phyloP scores from a whole-genome alignment of 2,113 vertebrate species.

The Eptesicus fuscus region DNA sequence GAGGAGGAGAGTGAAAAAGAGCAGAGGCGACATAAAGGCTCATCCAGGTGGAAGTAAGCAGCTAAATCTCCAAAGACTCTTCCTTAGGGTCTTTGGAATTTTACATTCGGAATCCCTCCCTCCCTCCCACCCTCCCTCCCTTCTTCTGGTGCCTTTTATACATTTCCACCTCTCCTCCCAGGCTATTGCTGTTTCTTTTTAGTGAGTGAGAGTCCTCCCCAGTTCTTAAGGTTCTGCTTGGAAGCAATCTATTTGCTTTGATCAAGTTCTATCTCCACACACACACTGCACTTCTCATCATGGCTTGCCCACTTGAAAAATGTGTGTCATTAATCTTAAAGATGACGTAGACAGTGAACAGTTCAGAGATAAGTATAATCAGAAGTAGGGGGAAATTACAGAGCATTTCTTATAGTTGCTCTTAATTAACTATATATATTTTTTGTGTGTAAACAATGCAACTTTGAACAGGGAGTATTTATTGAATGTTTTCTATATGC shows the following conservation, averaged over 20 bases:
- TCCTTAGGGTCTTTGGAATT: neutral
- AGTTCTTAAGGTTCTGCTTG: neutral
- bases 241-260: neutral
- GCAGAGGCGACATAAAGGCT: neutral
- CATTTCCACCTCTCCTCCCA: neutral
- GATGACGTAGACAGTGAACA: neutral
- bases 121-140: neutral
- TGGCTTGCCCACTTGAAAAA: neutral
- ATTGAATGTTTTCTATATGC: neutral
- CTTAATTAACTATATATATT: neutral
- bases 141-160: neutral
- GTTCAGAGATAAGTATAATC: neutral
- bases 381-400: neutral
- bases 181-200: neutral
- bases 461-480: neutral
- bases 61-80: neutral
- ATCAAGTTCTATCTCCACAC: neutral
- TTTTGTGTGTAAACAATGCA: neutral
- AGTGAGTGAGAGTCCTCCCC: neutral
- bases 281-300: neutral
- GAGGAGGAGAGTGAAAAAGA: neutral
- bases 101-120: neutral
- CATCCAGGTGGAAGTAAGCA: neutral
- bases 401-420: neutral
- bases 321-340: neutral